phyloP scores from a whole-genome alignment of 2,797 vertebrate genomes.

The Phalanger gymnotis region DNA sequence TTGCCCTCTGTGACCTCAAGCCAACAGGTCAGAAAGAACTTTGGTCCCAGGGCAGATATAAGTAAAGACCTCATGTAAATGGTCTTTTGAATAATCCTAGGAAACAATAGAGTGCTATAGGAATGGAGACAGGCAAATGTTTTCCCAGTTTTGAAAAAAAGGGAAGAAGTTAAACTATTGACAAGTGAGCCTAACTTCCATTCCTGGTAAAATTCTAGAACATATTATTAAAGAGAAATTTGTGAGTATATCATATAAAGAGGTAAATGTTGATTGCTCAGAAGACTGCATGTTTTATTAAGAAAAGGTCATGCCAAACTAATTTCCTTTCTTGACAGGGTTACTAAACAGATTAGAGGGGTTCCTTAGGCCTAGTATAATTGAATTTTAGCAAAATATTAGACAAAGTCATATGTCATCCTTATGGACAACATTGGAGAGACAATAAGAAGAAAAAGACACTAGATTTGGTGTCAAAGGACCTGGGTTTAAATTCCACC shows the following conservation, averaged over 20 bases:
- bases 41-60: background rate
- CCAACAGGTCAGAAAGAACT: background rate
- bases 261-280: background rate
- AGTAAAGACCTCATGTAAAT: background rate
- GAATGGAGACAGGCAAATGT: background rate
- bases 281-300: background rate
- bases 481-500: background rate
- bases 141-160: background rate
- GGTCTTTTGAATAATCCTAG: background rate
- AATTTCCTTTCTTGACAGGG: background rate
- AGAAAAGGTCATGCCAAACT: background rate
- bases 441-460: background rate
- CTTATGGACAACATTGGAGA: background rate
- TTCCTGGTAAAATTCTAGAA: background rate
- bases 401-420: background rate
- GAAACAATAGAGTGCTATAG: background rate
- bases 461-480: background rate
- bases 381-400: background rate
- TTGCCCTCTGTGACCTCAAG: background rate
- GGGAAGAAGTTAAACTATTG: background rate
- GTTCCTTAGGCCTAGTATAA: background rate
- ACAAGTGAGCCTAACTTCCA: background rate
- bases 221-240: background rate
- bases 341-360: background rate
- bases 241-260: background rate